Evolutionary conservation across 2,888 invertebrate species (phyloP).

Genomic region (Heliconius cydno): DNA sequence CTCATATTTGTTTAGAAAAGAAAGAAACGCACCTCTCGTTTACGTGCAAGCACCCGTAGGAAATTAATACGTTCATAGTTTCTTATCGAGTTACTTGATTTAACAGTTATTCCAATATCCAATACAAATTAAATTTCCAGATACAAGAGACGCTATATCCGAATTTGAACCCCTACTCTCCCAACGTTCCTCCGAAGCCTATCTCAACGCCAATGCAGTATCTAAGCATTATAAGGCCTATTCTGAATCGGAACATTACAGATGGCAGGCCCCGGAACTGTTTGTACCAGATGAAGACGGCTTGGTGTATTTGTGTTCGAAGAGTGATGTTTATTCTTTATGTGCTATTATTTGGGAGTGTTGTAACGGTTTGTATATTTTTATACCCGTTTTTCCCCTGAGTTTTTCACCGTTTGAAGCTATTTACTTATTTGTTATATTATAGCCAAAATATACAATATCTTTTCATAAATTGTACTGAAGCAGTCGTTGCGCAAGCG

Average conservation of each 20-base stretch:
- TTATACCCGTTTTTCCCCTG: too few relatives aligned
- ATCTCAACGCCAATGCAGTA: conserved; percentile 59
- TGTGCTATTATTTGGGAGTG: conserved; percentile 74
- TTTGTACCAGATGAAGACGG: conserved; percentile 66
- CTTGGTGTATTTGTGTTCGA: conserved; percentile 67
- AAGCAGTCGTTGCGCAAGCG: too few relatives aligned
- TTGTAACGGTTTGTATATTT: conserved; percentile 68
- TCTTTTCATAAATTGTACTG: too few relatives aligned
- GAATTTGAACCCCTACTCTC: conserved; percentile 71
- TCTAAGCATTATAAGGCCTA: conserved; percentile 61
- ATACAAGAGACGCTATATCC: conserved; percentile 53
- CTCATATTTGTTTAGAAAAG: too few relatives aligned
- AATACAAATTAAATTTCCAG: conserved; percentile 52
- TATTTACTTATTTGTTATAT: too few relatives aligned
- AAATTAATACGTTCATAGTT: too few relatives aligned
- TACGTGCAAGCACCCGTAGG: too few relatives aligned
- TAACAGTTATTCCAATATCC: too few relatives aligned
- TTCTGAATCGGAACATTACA: conserved; percentile 58
- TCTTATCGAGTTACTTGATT: background rate
- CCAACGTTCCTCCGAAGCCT: conserved; percentile 65
- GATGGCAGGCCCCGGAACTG: conserved; percentile 78
- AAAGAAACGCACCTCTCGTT: too few relatives aligned
- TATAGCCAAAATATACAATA: too few relatives aligned
- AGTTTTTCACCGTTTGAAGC: too few relatives aligned
- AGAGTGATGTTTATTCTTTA: conserved; percentile 74